These are phyloP conservation scores for Tetraneura akinire DNA, from an alignment of 1,140 invertebrate species.

Conservation along the genomic window DNA sequence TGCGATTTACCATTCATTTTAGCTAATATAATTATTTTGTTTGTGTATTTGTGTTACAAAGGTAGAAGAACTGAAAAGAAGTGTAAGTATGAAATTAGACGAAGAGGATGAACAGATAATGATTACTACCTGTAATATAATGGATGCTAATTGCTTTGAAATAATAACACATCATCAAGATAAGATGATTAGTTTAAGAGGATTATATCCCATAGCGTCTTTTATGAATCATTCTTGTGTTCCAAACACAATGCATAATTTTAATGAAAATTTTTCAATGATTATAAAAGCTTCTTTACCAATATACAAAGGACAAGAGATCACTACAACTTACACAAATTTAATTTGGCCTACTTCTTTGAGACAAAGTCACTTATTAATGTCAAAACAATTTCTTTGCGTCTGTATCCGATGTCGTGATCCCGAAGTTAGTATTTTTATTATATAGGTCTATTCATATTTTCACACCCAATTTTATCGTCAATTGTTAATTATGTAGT, in stretches of 20 bases:
- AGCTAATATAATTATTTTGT: no score
- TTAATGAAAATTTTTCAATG: slow-evolving; percentile 64
- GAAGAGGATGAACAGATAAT: slow-evolving; percentile 67
- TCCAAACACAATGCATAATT: slow-evolving; percentile 73
- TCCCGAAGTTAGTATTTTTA: slow-evolving; percentile 62
- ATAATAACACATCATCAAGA: slow-evolving; percentile 57
- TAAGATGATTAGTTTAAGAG: slow-evolving; percentile 62
- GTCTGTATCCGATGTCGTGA: slow-evolving; percentile 71
- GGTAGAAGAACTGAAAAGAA: slow-evolving; percentile 63
- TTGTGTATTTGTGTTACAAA: no score
- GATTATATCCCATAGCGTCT: slow-evolving; percentile 72
- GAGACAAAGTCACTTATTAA: slow-evolving; percentile 67
- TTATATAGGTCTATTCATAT: no score
- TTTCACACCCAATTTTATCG: no score
- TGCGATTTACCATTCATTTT: no score
- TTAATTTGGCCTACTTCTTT: slow-evolving; percentile 72
- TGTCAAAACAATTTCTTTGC: slow-evolving; percentile 77
- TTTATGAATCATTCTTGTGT: slow-evolving; percentile 76
- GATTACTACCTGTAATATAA: slow-evolving; percentile 64
- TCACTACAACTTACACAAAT: slow-evolving; percentile 73
- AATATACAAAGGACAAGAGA: slow-evolving; percentile 68
- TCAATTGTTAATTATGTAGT: no score
- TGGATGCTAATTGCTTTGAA: slow-evolving; percentile 78
- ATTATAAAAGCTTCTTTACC: slow-evolving; percentile 65
- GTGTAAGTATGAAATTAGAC: slow-evolving; percentile 61